A percentile compares a stretch with the other conserved stretches of the same genome.
These are phyloP conservation scores for Chrysolina americana DNA, from an alignment of 2,888 invertebrate genomes.

Conservation along the genomic window DNA sequence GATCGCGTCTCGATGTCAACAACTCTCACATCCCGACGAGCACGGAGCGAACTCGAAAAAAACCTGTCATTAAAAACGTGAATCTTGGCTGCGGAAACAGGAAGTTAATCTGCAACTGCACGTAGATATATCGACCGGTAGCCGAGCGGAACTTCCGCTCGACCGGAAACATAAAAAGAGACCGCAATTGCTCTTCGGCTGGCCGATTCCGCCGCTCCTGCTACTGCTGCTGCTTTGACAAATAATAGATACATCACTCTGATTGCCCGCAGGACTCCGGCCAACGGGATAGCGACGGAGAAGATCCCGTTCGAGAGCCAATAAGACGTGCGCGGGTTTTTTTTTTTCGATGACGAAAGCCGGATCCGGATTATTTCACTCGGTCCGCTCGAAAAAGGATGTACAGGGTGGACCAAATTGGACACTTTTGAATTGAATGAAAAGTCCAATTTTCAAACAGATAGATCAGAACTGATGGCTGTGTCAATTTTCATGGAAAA, in stretches of 20 bases:
- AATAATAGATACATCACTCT: slow-evolving; percentile 21
- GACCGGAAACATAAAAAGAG: slow-evolving; percentile 71
- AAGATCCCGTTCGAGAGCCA: slow-evolving; percentile 9
- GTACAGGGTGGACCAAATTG: too few species aligned
- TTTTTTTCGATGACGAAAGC: not conserved
- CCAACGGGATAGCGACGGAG: slow-evolving; percentile 3
- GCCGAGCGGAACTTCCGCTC: slow-evolving; percentile 70
- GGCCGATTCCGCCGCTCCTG: slow-evolving; percentile 39
- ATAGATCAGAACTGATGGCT: too few species aligned
- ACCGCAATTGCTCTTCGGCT: slow-evolving; percentile 68
- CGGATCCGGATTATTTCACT: not conserved
- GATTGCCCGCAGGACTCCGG: slow-evolving; percentile 15
- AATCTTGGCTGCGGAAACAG: slow-evolving; percentile 67
- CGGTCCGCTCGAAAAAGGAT: not conserved
- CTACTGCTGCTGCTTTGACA: slow-evolving; percentile 16
- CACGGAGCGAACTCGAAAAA: not conserved
- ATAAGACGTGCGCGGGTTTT: not conserved
- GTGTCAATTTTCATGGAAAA: too few species aligned
- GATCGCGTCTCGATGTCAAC: not conserved
- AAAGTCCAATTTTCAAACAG: too few species aligned
- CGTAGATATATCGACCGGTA: slow-evolving; percentile 69
- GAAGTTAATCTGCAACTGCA: slow-evolving; percentile 71
- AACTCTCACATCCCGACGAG: not conserved
- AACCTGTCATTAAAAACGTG: slow-evolving; percentile 60
- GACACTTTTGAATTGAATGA: too few species aligned